Base-by-base conservation (phyloP, 1,140 invertebrate species). In the Lasioglossum albipes region DNA sequence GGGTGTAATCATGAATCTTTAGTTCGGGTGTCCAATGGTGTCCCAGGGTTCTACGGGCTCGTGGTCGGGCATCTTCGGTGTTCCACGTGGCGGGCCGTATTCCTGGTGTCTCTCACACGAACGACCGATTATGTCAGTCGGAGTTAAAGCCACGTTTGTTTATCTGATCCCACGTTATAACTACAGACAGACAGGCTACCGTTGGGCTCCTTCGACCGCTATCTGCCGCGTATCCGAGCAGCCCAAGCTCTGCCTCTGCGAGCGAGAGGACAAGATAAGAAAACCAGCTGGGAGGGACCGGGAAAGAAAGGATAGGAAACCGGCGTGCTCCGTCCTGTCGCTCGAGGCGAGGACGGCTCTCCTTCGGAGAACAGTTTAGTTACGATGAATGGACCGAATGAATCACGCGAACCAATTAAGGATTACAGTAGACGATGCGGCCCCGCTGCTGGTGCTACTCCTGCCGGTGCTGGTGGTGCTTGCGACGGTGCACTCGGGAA, bases 401-500 rank as follows among this genome's bases (percentile, higher is more conserved):
- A 92, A 92, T 92, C 91, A 91, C 90, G 87, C 90, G 83, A 91
- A 91, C 91, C 91, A 92, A 92, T 92, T 92, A 92, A 91, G 91
- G 90, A 92, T 92, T 91, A 91, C 88, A 78, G 83, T 80, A 71
- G 82, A 64, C 82, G 82, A 76, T 65, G 62, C 12, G 65, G 10
- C 64, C 27, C 52, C 64, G 71, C 31, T 75, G 36, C 27, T 27
- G 22, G 31, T 45, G 67, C 36, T 36, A 5, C 3, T 36, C 27
- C 27, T 27, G 27, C 27, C 27, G 27, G 36, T 36, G 36, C 36
- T 36, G 36, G 36, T 36, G 36, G 36, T 36, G 36, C 36, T 36
- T 5, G 36, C 36, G 36, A 36, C 3, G 36, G 36, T 36, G 36
- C 36, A 5, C 36, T 36, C 36, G 2, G 36, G 3, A 36, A 36